These are phyloP conservation scores for Psilopogon haemacephalus DNA, from an alignment of 2,113 vertebrate genomes.

Conservation along the genomic window DNA sequence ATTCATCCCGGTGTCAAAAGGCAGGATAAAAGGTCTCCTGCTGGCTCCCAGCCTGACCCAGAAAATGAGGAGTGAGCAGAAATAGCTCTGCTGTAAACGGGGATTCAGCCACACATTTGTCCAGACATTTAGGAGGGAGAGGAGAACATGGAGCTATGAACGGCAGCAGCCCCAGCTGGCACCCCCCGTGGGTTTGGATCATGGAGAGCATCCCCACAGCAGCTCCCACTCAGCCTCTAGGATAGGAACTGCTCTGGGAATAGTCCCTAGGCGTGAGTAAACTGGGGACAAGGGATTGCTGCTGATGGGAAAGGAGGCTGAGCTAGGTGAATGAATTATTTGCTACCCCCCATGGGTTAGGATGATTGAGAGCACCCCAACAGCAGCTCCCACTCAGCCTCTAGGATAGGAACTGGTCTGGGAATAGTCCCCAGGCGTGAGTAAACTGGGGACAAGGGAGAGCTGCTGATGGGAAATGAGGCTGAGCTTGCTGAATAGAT, in stretches of 20 bases:
- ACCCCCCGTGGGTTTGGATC: neutral
- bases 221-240: neutral
- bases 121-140: neutral
- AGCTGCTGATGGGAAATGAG: neutral
- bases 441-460: neutral
- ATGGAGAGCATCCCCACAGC: neutral
- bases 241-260: neutral
- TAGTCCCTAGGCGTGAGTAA: neutral
- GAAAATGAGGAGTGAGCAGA: neutral
- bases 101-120: neutral
- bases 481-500: slow-evolving; percentile 41
- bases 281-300: neutral
- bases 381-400: neutral
- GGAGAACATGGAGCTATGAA: neutral
- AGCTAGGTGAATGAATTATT: slow-evolving; percentile 49
- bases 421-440: neutral
- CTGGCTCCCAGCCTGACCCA: neutral
- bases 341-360: too few species aligned
- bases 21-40: neutral
- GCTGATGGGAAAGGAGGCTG: neutral
- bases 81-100: neutral
- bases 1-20: neutral
- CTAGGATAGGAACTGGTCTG: neutral
- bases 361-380: slow-evolving; percentile 9
- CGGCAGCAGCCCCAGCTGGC: neutral